These are phyloP conservation scores for Chrysocyon brachyurus DNA, from an alignment of 2,797 vertebrate species.

Conservation along the genomic window DNA sequence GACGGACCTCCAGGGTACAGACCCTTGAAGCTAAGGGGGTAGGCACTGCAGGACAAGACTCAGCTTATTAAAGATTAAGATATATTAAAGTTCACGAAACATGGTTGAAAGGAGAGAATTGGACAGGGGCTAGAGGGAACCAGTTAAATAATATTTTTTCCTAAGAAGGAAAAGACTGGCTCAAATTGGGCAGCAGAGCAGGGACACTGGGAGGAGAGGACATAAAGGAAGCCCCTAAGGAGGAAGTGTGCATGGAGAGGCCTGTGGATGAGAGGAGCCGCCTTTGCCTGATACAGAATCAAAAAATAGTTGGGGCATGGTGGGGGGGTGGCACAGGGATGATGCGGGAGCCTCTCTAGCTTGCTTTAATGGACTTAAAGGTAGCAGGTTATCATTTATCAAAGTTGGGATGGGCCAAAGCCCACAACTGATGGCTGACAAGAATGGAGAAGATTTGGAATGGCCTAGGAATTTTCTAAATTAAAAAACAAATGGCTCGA, in stretches of 20 bases:
- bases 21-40: background rate
- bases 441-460: background rate
- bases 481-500: background rate
- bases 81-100: background rate
- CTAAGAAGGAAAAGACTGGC: background rate
- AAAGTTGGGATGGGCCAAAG: background rate
- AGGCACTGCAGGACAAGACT: background rate
- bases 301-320: background rate
- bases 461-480: background rate
- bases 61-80: background rate
- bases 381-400: background rate
- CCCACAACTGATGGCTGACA: rapidly evolving
- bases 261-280: background rate
- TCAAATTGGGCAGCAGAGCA: background rate
- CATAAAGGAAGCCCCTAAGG: background rate
- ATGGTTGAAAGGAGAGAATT: background rate
- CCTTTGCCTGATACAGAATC: background rate
- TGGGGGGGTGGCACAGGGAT: background rate
- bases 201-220: background rate
- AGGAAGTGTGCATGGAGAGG: background rate
- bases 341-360: background rate
- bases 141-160: background rate
- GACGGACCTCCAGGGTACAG: background rate
- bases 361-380: background rate
- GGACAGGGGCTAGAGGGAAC: background rate